Base-by-base conservation (phyloP, 1,140 invertebrate genomes). In the Musca vetustissima region DNA sequence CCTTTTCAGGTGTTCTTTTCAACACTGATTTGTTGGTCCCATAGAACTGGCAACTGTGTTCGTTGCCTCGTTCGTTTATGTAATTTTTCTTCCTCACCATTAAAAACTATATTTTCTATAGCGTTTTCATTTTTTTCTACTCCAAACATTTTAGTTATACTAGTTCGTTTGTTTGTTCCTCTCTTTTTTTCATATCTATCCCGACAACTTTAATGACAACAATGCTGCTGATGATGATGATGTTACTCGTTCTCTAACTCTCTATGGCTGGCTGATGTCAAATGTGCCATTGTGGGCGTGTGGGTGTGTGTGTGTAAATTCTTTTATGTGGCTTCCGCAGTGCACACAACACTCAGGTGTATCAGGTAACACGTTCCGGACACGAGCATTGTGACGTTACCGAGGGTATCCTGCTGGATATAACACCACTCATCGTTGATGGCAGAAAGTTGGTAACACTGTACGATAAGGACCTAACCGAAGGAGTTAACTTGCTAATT, bases 381-480 rank as follows among this genome's bases (percentile, higher is more conserved):
- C 87, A 89, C 76, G 87, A 88, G 70, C 87, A 88, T 74, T 90
- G 89, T 77, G 88, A 89, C 75, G 84, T 87, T 24, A 87, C 86
- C 17, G 88, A 89, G 68, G 88, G 88, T 25, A 86, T 88, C 72
- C 80, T 89, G 4, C 75, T 90, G 55, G 89, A 90, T 77, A 88
- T 89, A 68, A 88, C 88, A 11, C 88, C 88, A 1, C 82, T 89
- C 53, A 84, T 87, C 71, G 87, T 89, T 66, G 86, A 85, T 72
- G 87, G 86, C 19, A 84, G 85, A 66, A 88, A 89, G 72, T 83
- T 89, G 49, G 87, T 89, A 73, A 88, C 88, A 1, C 83, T 90
- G 2, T 89, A 89, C 73, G 89, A 90, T 75, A 89, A 89, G 81
- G 89, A 90, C 76, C 83, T 90, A 47, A 87, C 86, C 25, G 88